Evolutionary conservation across 2,797 vertebrate genomes (phyloP).

Genomic region (Glyptemys insculpta): DNA sequence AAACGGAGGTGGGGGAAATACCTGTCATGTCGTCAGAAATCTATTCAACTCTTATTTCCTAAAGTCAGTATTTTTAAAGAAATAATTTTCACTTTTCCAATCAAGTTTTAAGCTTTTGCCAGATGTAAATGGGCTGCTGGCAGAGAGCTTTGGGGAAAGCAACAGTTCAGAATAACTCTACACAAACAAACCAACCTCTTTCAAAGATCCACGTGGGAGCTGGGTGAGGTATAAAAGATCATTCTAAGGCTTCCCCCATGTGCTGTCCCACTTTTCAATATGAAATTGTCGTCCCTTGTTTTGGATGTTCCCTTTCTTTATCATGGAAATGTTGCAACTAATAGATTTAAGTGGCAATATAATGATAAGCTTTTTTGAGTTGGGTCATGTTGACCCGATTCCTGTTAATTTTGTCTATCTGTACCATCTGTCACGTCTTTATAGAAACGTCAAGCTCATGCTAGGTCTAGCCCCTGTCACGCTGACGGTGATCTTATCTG

Average conservation of each 20-base stretch:
- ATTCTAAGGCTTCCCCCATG: background rate
- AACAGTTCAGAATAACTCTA: background rate
- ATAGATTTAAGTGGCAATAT: conserved; percentile 75
- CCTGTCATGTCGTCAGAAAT: background rate
- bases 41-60: conserved; percentile 22
- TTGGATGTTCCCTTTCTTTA: conserved; percentile 64
- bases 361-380: conserved; percentile 77
- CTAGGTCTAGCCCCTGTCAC: conserved; percentile 40
- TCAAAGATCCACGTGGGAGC: rapidly evolving
- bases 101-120: conserved; percentile 72
- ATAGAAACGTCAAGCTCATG: conserved; percentile 42
- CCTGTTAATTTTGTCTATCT: conserved; percentile 65
- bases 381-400: conserved; percentile 77
- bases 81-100: conserved; percentile 36
- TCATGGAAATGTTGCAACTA: conserved; percentile 77
- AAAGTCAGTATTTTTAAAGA: background rate
- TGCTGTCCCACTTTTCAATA: background rate
- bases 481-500: conserved; percentile 7
- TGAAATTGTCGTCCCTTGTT: conserved; percentile 47
- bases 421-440: conserved; percentile 45
- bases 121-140: conserved; percentile 53
- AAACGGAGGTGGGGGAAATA: background rate
- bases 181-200: rapidly evolving
- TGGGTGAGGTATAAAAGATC: background rate
- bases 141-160: background rate